Base-by-base conservation (phyloP, 2,797 vertebrate genomes). In the Mallotus villosus region DNA sequence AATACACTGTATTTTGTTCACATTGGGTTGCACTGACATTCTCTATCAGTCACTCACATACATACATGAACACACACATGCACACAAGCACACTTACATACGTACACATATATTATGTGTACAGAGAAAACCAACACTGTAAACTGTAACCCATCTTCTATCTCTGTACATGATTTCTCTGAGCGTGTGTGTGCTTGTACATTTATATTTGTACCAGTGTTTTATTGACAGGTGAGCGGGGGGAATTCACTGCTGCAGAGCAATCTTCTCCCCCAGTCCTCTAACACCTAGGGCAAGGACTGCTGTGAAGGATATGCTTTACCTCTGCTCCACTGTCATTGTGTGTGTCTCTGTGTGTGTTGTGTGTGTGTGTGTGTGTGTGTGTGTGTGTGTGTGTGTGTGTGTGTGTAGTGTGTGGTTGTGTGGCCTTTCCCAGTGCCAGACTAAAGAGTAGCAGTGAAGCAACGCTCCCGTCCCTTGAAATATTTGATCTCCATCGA, bases 401-500 rank as follows among this genome's bases (percentile, higher is more conserved):
- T 27, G 41, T 41, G 0, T 41, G 12, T 12, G 41, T 12, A n/a
- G 9, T 12, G 11, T 46, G 12, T 5, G 37, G 11, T 1, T 41
- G 8, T 6, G 2, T 41, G 37, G 19, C 51, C 51, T n/a, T n/a
- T 17, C 19, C 51, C 51, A n/a, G 17, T 55, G 51, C 21, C 8
- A 61, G 21, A 14, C 24, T 27, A 0, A 24, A 24, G 24, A 29
- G 22, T 3, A 27, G 24, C 22, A 16, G 22, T 8, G 51, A 55
- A 7, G 57, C 57, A 22, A 32, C 3, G 32, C n/a, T 41, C 24
- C 63, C 37, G 21, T 46, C 37, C 21, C 37, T 65, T 65, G 46
- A 49, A 65, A 65, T 65, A 65, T 65, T 65, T 65, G 22, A 65
- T 65, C 63, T 5, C n/a, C 63, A 65, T 34, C 22, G 63, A 46